phyloP scores from a whole-genome alignment of 2,888 invertebrate genomes.

The Cantharis nigra region DNA sequence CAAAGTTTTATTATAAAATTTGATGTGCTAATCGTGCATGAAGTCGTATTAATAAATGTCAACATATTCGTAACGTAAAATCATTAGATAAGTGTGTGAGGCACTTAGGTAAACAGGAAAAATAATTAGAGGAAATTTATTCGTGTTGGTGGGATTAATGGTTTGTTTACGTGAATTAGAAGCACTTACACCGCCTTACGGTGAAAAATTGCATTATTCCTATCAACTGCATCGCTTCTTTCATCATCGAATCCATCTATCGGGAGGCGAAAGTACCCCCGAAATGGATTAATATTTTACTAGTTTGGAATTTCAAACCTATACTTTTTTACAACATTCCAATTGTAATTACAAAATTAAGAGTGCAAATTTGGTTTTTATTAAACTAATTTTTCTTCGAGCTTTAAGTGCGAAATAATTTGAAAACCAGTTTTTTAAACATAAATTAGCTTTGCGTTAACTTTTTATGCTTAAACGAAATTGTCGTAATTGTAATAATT shows the following conservation, averaged over 20 bases:
- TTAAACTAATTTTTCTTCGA: not conserved
- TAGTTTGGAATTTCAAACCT: not conserved
- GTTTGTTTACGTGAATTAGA: slow-evolving; percentile 29
- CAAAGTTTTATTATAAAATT: not conserved
- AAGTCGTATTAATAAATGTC: not conserved
- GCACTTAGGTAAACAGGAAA: slow-evolving; percentile 26
- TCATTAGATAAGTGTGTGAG: slow-evolving; percentile 25
- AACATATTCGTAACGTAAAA: slow-evolving; percentile 14
- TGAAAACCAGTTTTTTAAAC: not conserved
- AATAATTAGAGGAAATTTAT: slow-evolving; percentile 39
- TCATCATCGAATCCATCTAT: slow-evolving; percentile 21
- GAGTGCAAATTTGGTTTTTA: not conserved
- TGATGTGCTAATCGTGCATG: not conserved
- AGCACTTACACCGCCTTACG: slow-evolving; percentile 36
- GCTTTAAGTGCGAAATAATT: not conserved
- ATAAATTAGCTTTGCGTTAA: not conserved
- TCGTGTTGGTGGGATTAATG: slow-evolving; percentile 37
- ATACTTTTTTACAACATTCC: not conserved
- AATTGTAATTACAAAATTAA: not conserved
- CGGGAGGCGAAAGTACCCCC: slow-evolving; percentile 1
- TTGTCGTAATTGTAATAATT: not conserved
- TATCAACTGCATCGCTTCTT: slow-evolving; percentile 10
- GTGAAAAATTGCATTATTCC: slow-evolving; percentile 33
- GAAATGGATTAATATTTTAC: not conserved
- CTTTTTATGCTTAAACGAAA: not conserved